These are phyloP conservation scores for Alca torda DNA, from an alignment of 2,797 vertebrate genomes.

Conservation along the genomic window DNA sequence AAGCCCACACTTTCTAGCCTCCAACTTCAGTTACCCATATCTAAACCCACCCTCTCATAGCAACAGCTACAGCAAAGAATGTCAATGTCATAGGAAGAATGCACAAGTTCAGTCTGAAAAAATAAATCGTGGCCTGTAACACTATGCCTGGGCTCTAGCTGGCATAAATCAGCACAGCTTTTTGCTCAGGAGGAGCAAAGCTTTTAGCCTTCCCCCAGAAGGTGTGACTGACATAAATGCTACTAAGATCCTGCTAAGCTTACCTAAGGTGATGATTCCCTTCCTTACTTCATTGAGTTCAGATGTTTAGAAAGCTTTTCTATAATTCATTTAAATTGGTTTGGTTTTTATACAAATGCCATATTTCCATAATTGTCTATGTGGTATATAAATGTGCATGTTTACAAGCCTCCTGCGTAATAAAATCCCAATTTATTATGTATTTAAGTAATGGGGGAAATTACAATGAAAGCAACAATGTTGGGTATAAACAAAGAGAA, in stretches of 20 bases:
- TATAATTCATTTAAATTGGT: not conserved
- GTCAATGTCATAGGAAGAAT: slow-evolving; percentile 15
- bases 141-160: not conserved
- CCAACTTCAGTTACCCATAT: not conserved
- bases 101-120: not conserved
- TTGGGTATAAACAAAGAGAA: not conserved
- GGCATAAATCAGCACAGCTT: not conserved
- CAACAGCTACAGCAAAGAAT: slow-evolving; percentile 28
- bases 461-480: not conserved
- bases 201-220: not conserved
- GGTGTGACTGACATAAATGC: not conserved
- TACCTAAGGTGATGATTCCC: not conserved
- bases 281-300: not conserved
- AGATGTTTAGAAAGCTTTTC: not conserved
- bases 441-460: not conserved
- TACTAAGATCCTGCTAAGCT: not conserved
- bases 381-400: not conserved
- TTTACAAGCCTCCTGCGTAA: not conserved
- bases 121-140: not conserved
- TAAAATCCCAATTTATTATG: not conserved
- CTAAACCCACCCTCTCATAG: not conserved
- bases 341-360: not conserved
- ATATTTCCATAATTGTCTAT: not conserved
- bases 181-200: not conserved
- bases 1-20: not conserved